Evolutionary conservation across 2,113 vertebrate species (phyloP).

Genomic region (Poecilia latipinna): DNA sequence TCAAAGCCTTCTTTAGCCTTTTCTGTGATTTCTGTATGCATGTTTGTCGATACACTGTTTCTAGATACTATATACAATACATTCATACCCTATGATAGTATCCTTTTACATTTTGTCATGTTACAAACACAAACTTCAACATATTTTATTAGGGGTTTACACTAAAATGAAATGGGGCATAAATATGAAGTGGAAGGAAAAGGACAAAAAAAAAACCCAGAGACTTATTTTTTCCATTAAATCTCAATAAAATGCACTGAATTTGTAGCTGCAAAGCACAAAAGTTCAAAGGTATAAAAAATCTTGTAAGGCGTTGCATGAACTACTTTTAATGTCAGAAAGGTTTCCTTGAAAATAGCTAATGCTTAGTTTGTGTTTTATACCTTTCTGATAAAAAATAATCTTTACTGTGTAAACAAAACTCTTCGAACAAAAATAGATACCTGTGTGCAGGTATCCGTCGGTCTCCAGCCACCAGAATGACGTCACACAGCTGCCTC

Average conservation of each 20-base stretch:
- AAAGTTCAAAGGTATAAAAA: too few species aligned
- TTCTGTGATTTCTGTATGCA: not conserved
- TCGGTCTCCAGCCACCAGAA: slow-evolving; percentile 92
- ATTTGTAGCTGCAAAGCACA: too few species aligned
- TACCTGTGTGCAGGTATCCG: slow-evolving; percentile 98
- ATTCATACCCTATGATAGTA: not conserved
- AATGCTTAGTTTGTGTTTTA: not conserved
- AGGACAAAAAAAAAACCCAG: too few species aligned
- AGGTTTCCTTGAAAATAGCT: not conserved
- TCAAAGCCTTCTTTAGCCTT: not conserved
- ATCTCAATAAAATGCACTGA: too few species aligned
- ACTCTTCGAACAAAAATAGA: not conserved
- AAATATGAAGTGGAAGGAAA: not conserved
- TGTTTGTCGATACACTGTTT: not conserved
- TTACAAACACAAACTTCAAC: not conserved
- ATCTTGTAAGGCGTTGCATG: not conserved
- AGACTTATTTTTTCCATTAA: too few species aligned
- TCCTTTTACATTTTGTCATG: not conserved
- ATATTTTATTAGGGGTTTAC: too few species aligned
- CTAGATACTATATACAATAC: too few species aligned
- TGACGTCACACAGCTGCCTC: slow-evolving; percentile 93
- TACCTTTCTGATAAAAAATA: not conserved
- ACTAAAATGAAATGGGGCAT: too few species aligned
- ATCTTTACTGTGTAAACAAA: not conserved
- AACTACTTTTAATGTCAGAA: not conserved